A percentile compares a stretch with the other conserved stretches of the same genome.
phyloP scores from a whole-genome alignment of 2,113 vertebrate genomes.

The Prietella phreatophila region DNA sequence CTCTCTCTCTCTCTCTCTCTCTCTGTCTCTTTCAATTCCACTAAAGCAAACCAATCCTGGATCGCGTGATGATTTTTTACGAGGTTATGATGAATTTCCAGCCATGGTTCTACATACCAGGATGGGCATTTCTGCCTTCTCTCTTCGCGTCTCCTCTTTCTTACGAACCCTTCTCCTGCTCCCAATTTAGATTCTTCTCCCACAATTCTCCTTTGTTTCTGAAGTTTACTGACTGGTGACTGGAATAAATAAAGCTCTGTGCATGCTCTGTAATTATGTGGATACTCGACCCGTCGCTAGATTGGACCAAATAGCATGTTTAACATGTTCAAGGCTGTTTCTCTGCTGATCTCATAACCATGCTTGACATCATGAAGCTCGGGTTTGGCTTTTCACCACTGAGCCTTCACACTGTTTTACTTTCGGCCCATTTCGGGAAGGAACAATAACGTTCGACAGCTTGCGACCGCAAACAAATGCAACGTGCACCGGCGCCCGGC shows the following conservation, averaged over 20 bases:
- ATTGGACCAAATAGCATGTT: slow-evolving; percentile 41
- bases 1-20: slow-evolving; percentile 27
- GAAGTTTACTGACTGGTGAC: slow-evolving; percentile 34
- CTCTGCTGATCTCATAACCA: slow-evolving; percentile 38
- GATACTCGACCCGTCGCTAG: slow-evolving; percentile 30
- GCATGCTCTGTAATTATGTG: slow-evolving; percentile 35
- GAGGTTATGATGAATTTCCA: slow-evolving; percentile 12
- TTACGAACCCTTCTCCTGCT: slow-evolving; percentile 19
- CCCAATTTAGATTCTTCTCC: slow-evolving; percentile 18
- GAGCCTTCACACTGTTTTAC: slow-evolving; percentile 22
- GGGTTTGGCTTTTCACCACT: slow-evolving; percentile 24
- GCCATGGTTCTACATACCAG: slow-evolving; percentile 5
- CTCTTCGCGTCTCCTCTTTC: not conserved
- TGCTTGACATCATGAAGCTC: slow-evolving; percentile 34
- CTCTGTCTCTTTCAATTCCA: slow-evolving; percentile 22
- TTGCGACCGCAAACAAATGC: slow-evolving; percentile 22
- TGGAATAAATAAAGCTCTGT: slow-evolving; percentile 41
- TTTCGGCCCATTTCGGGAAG: not conserved
- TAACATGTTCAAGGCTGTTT: slow-evolving; percentile 34
- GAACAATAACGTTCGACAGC: slow-evolving; percentile 16
- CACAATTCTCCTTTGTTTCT: slow-evolving; percentile 37
- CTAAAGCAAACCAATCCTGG: slow-evolving; percentile 18
- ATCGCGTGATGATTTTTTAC: slow-evolving; percentile 9
- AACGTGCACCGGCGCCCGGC: slow-evolving; percentile 39
- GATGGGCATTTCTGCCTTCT: slow-evolving; percentile 12